These are phyloP conservation scores for Dendroctonus ponderosae DNA, from an alignment of 1,140 invertebrate species.

Conservation along the genomic window DNA sequence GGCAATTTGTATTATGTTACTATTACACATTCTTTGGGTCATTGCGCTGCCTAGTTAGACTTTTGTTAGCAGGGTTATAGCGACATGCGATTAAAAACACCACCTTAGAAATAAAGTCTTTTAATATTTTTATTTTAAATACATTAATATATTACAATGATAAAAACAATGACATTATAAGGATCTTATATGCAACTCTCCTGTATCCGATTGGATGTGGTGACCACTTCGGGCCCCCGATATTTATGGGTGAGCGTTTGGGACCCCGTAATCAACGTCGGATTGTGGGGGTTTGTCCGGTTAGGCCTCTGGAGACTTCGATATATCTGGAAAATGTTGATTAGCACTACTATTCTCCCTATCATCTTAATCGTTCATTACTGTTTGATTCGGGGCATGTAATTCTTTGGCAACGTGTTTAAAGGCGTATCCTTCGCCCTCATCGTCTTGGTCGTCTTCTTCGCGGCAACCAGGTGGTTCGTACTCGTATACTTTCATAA, in stretches of 20 bases:
- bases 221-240: conserved; percentile 70
- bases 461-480: conserved; percentile 45
- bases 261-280: conserved; percentile 46
- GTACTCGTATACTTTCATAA: conserved; percentile 49
- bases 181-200: conserved; percentile 79
- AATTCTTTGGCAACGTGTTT: conserved; percentile 51
- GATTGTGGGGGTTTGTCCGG: conserved; percentile 54
- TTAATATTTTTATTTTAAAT: conserved; percentile 22
- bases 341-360: no score
- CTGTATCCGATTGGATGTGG: conserved; percentile 78
- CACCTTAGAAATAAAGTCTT: no score
- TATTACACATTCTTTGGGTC: no score
- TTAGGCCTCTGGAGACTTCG: conserved; percentile 66
- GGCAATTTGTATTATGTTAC: no score
- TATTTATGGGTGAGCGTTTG: conserved; percentile 51
- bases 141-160: conserved; percentile 52
- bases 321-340: conserved; percentile 56
- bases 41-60: no score
- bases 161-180: conserved; percentile 48
- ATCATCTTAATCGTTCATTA: conserved; percentile 16
- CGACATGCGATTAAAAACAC: no score
- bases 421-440: conserved; percentile 48
- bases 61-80: no score
- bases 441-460: conserved; percentile 46
- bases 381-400: conserved; percentile 46